Evolutionary conservation across 2,888 invertebrate species (phyloP), one percentile per base, ranked within the genome.

Genomic region (Globia sparganii): DNA sequence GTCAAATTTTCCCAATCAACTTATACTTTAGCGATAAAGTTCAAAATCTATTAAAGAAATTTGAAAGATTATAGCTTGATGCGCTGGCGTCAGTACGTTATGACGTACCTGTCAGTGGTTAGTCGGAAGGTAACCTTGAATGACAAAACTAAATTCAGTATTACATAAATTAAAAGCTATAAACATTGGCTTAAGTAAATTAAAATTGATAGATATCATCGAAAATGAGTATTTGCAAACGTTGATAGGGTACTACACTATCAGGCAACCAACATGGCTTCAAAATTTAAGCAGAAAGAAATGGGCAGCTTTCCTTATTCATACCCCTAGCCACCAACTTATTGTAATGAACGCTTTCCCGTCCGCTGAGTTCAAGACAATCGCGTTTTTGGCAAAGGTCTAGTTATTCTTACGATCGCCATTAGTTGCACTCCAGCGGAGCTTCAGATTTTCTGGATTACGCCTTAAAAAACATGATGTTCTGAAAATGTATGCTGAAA

Each of bases 331-430:
- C 18, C 15, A 65, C 11, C 37, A n/a, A n/a, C n/a, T n/a, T n/a
- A n/a, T 70, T 69, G 31, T 71, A 81, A 86, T 80, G 70, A 84
- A 81, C 40, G 77, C 58, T 81, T 81, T 77, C 72, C 58, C n/a
- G 49, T 76, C 58, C 66, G n/a, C 28, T 75, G 74, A 68, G 67
- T 76, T 86, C 49, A 61, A 81, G 78, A 77, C 79, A 80, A 79
- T 80, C 64, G 67, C 64, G 58, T 82, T 87, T 75, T 75, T 77
- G 75, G 69, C 65, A 72, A 77, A 66, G 28, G 37, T 56, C 62
- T 58, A 61, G 72, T 75, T 78, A 82, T 85, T 82, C 59, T 76
- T 78, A 76, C 72, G 72, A 75, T 62, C 25, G 67, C 76, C 62
- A 59, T 83, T 80, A 87, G 65, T 74, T 65, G 70, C 83, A 76